phyloP scores from a whole-genome alignment of 2,888 invertebrate genomes.

The Thecophora atra region DNA sequence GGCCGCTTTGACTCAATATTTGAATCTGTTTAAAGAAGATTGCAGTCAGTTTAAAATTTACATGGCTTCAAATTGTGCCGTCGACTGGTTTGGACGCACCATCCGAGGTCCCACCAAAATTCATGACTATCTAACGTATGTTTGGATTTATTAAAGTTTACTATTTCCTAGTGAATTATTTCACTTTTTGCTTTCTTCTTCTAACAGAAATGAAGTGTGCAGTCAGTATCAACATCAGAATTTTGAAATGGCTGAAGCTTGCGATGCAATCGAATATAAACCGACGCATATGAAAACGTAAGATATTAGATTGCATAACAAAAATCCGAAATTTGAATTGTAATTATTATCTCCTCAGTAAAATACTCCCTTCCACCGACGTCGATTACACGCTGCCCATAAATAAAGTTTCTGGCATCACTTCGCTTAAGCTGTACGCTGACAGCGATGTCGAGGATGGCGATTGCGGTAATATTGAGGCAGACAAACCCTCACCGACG shows the following conservation, averaged over 20 bases:
- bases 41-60: constrained; percentile 48
- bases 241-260: constrained; percentile 47
- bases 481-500: constrained; percentile 39
- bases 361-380: constrained; percentile 44
- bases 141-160: background rate
- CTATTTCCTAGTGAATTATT: background rate
- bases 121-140: constrained; percentile 53
- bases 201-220: constrained; percentile 51
- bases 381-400: constrained; percentile 44
- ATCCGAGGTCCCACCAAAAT: constrained; percentile 53
- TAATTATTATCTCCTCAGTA: constrained; percentile 45
- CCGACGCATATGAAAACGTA: constrained; percentile 55
- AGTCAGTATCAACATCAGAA: constrained; percentile 53
- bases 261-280: constrained; percentile 52
- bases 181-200: background rate
- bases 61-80: constrained; percentile 53
- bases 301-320: background rate
- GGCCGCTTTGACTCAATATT: constrained; percentile 48
- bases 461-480: constrained; percentile 40
- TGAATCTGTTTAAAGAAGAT: constrained; percentile 49
- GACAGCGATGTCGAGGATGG: constrained; percentile 47
- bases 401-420: constrained; percentile 46
- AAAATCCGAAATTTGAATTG: background rate
- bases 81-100: constrained; percentile 59
- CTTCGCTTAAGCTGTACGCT: constrained; percentile 47